Evolutionary conservation across 2,888 invertebrate genomes (phyloP), one percentile per base, ranked within the genome.

Genomic region (Brenthis daphne): DNA sequence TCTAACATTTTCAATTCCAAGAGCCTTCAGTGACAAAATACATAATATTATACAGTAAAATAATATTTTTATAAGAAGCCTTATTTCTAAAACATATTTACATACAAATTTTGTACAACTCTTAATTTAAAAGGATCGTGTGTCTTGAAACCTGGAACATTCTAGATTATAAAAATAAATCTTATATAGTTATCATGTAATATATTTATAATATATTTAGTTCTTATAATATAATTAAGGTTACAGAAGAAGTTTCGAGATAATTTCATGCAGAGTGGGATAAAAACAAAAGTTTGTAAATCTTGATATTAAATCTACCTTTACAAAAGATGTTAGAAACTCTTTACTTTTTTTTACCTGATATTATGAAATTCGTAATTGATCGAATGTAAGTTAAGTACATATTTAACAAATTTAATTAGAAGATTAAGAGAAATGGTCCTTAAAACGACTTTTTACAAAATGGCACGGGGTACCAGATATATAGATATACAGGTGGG

Each of bases 161-260:
- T 76, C 79, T 83, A 82, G 77, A 77, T 85, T 90, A 90, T 78
- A 90, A 90, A 89, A 90, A 90, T 89, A 90, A 87, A 80, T 82
- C 77, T 82, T 48, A 63, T 63, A 67, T 67, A 37, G 37, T 51
- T 51, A 67, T 55, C 61, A 61, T 61, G 12, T 63, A n/a, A 76
- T 65, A 71, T 73, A 75, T 76, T 76, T 71, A 79, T 75, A 74
- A 69, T 70, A 71, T 73, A 64, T 69, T 70, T 73, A 64, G 57
- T 69, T 75, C 55, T 67, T 72, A 70, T 74, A 74, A 75, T 74
- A 77, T 68, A 64, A 74, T 76, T 77, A 77, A 71, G 70, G 76
- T 76, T 80, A 76, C 76, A 64, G 82, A 71, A 73, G 68, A 76
- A 77, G 65, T 57, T 75, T 74, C 73, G 74, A 76, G 77, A 69